Percentiles rank a stretch among this genome's conserved stretches.
Evolutionary conservation across 2,888 invertebrate genomes (phyloP).

Genomic region (Cheiracanthium punctorium): DNA sequence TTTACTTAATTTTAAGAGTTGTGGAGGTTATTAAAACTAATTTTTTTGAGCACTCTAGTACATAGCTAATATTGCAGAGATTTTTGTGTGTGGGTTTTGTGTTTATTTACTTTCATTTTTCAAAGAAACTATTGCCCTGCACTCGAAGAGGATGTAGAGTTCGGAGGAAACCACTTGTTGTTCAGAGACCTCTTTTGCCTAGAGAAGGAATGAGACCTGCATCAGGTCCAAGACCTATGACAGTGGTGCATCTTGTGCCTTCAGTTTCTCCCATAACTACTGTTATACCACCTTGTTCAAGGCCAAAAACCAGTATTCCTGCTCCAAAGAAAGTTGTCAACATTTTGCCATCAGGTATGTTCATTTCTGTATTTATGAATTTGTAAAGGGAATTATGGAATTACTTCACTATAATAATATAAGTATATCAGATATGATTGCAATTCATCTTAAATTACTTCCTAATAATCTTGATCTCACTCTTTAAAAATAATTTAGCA

Average conservation of each 20-base stretch:
- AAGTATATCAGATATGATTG: too few species aligned
- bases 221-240: slow-evolving; percentile 57
- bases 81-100: too few species aligned
- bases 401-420: too few species aligned
- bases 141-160: slow-evolving; percentile 69
- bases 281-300: slow-evolving; percentile 53
- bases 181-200: slow-evolving; percentile 67
- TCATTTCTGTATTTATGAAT: background rate
- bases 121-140: slow-evolving; percentile 68
- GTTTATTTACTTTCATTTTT: background rate
- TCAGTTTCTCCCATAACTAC: slow-evolving; percentile 58
- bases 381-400: too few species aligned
- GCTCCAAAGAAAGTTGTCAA: slow-evolving; percentile 61
- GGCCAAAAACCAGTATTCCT: slow-evolving; percentile 42
- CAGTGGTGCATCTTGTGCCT: slow-evolving; percentile 68
- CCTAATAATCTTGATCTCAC: too few species aligned
- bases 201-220: slow-evolving; percentile 52
- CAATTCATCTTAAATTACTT: too few species aligned
- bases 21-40: background rate
- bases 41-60: background rate
- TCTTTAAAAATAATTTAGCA: too few species aligned
- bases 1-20: too few species aligned
- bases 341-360: slow-evolving; percentile 52
- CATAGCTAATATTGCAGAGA: too few species aligned
- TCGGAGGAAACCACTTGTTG: slow-evolving; percentile 70